Base-by-base conservation (phyloP, 2,797 vertebrate species). In the Bovichtus variegatus region DNA sequence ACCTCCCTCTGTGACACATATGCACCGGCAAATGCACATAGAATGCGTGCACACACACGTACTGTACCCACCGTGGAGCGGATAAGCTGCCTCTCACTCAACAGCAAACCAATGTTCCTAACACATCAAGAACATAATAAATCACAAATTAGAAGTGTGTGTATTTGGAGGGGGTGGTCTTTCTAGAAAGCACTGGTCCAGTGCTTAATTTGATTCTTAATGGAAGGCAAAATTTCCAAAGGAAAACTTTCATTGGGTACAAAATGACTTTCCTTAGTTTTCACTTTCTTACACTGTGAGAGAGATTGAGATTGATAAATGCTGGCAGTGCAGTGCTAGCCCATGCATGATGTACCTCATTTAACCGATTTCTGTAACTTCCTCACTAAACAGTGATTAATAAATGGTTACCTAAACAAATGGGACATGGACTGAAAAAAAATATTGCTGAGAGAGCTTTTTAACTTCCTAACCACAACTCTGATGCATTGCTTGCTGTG, bases 211-310 rank as follows among this genome's bases (percentile, higher is more conserved):
- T 92, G 76, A 87, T 91, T 93, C 91, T 93, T 94, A 95, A 94
- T 94, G 93, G 91, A 92, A 92, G 88, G 85, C 87, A 92, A 93
- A 89, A 91, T 95, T 93, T 94, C 87, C 84, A 86, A 88, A 93
- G 93, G 94, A 94, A 95, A 95, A 93, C 91, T 95, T 95, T 88
- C 89, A 95, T 94, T 93, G 93, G 74, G 86, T 90, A 86, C 90
- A 92, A 94, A 95, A 95, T 93, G 80, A 90, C 91, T 92, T 94
- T 93, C 86, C 85, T 93, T 85, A 89, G 88, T 91, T 92, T 94
- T 91, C 86, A 91, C 92, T 94, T 91, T 93, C 76, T 80, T 49
- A 27, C 83, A 55, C 87, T 75, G 55, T 64, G 84, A 83, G 83
- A 70, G 86, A 87, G 86, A 94, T 88, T 94, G 92, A 95, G 93